Evolutionary conservation across 1,140 invertebrate species (phyloP), one percentile per base, ranked within the genome.

Genomic region (Drosophila kikkawai): DNA sequence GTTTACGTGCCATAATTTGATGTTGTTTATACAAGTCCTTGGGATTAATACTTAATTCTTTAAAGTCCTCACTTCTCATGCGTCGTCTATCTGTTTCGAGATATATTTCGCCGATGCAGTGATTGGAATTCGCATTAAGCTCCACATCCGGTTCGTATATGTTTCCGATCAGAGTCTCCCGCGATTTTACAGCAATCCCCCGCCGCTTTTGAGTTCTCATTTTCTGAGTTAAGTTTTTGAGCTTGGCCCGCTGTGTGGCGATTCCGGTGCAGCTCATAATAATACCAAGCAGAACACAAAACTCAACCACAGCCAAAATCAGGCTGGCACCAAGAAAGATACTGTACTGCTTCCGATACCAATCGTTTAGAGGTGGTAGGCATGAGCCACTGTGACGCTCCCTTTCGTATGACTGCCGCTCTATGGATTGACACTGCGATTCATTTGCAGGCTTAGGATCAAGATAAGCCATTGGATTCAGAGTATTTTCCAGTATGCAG

Each of bases 311-410:
- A 5, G 96, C 95, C 12, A 96, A 90, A 0, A 95, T 92, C 29
- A 97, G 93, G 7, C 96, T 94, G 32, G 95, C 94, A 4, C 94
- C 93, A 39, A 97, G 93, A 68, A 97, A 95, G 45, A 96, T 93
- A 12, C 96, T 91, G 41, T 96, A 96, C 80, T 97, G 96, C 39
- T 96, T 94, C 48, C 96, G 94, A 65, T 96, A 96, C 96, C 97
- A 98, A 61, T 94, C 94, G 92, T 97, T 96, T 29, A 97, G 93
- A 91, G 94, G 94, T 19, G 93, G 93, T 6, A 96, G 86, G 75
- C 97, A 97, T 15, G 96, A 96, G 95, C 94, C 92, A 70, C 94
- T 93, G 92, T 96, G 94, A 39, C 96, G 94, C 66, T 95, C 95
- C 66, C 94, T 92, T 80, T 95, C 95, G 78, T 95, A 94, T 45